Evolutionary conservation across 2,113 vertebrate species (phyloP), one percentile per base, ranked within the genome.

Genomic region (Sceloporus tristichus): DNA sequence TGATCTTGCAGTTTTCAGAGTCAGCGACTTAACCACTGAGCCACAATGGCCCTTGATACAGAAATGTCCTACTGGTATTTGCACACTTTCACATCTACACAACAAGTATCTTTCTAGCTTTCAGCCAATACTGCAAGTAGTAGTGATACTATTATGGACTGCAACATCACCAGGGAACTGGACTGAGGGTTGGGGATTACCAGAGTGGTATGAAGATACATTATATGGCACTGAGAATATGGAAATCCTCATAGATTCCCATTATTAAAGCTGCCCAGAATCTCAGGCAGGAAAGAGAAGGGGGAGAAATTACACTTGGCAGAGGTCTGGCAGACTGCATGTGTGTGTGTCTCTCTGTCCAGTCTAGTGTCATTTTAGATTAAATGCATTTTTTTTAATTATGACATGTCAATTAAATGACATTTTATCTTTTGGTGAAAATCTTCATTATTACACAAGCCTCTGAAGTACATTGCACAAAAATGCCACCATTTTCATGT

Each of bases 351-450:
- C 40, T 71, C 13, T 23, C n/a, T 40, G 34, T 27, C 59, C 70
- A 80, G 9, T 73, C 29, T 25, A 29, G 9, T 68, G n/a, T 21
- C 65, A 59, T 59, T 42, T 27, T 25, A 71, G 25, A 25, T 81
- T 62, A 81, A 62, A 87, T 80, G 38, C 42, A 59, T 87, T 73
- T 10, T 70, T 85, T 66, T 68, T 82, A 68, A n/a, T 68, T 68
- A 68, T 40, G 78, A 14, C 48, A 62, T 74, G 27, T 74, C 54
- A 75, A 10, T 65, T 87, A 21, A 16, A 29, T 73, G 54, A 23
- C 38, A 81, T 86, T 38, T 85, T 23, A 5, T 9, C 23, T 82
- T 66, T 85, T 75, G 40, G 71, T 54, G 25, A 59, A 59, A 56
- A 56, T 59, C 11, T 84, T 48, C n/a, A 62, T 75, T 40, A 75